Evolutionary conservation across 2,113 vertebrate genomes (phyloP).

Genomic region (Pseudorectes ferrugineus): DNA sequence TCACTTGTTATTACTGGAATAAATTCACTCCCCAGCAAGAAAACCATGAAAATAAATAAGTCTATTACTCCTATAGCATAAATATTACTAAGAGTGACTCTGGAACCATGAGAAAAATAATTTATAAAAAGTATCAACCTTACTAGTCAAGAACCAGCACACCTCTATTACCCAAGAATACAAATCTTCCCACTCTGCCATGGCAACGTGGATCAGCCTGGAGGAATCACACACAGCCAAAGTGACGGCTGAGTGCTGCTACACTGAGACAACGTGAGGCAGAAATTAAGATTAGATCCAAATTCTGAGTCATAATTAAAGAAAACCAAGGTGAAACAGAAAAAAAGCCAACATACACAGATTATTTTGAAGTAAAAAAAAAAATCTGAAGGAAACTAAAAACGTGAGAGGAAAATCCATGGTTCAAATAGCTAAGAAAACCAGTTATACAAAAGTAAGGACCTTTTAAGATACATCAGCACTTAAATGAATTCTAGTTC

Average conservation of each 20-base stretch:
- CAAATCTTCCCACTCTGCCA: not conserved
- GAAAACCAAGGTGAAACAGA: not conserved
- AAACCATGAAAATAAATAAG: not conserved
- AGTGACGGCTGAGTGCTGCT: not conserved
- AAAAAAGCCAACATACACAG: not conserved
- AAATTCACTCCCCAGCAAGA: not conserved
- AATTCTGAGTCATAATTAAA: not conserved
- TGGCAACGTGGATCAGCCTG: not conserved
- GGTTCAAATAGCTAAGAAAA: not conserved
- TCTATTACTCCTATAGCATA: not conserved
- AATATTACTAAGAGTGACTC: not conserved
- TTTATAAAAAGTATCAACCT: not conserved
- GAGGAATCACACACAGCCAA: not conserved
- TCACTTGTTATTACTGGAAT: too few relatives aligned
- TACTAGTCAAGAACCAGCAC: not conserved
- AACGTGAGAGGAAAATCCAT: not conserved
- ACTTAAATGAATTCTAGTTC: not conserved
- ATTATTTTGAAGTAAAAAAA: not conserved
- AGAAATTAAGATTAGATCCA: not conserved
- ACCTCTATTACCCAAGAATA: not conserved
- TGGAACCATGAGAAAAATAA: not conserved
- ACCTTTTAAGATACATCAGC: not conserved
- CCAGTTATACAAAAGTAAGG: not conserved
- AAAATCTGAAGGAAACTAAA: not conserved
- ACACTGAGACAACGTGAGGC: fast-evolving